Conservation (phyloP, 2,797 vertebrate species). For the Chaunax sp. region DNA sequence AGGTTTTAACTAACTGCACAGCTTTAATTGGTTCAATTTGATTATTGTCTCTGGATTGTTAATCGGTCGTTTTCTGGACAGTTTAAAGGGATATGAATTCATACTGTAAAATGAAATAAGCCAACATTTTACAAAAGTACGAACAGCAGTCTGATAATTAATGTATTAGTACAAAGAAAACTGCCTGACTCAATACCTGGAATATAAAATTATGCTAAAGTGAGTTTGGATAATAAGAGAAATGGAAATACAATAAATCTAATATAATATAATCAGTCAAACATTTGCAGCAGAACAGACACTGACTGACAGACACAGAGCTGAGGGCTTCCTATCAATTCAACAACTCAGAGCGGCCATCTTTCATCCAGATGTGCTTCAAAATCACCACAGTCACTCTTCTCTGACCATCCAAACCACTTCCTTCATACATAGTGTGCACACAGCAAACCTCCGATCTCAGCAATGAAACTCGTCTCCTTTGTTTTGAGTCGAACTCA, state of each 20-base stretch:
- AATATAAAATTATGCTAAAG: not conserved
- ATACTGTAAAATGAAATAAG: not conserved
- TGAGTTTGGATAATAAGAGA: not conserved
- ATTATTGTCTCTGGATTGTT: conserved; percentile 13
- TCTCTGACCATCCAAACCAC: conserved; percentile 13
- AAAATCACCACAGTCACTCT: too few relatives aligned
- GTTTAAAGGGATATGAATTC: not conserved
- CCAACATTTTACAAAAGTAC: too few relatives aligned
- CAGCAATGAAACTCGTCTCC: not conserved
- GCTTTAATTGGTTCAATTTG: conserved; percentile 19
- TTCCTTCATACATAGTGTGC: conserved; percentile 16
- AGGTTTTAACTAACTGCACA: conserved; percentile 7
- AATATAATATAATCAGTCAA: too few relatives aligned
- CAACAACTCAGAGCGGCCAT: not conserved
- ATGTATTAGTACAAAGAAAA: not conserved
- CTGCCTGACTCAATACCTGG: too few relatives aligned
- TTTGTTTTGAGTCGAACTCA: conserved; percentile 6
- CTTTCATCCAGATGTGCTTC: not conserved
- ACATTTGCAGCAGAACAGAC: too few relatives aligned
- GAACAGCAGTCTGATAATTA: not conserved
- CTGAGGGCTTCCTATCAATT: not conserved
- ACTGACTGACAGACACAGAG: too few relatives aligned
- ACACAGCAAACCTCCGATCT: conserved; percentile 31
- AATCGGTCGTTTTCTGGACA: not conserved
- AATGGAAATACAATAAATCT: too few relatives aligned